These are phyloP conservation scores for Cirrhinus mrigala DNA, from an alignment of 2,797 vertebrate genomes.

Conservation along the genomic window DNA sequence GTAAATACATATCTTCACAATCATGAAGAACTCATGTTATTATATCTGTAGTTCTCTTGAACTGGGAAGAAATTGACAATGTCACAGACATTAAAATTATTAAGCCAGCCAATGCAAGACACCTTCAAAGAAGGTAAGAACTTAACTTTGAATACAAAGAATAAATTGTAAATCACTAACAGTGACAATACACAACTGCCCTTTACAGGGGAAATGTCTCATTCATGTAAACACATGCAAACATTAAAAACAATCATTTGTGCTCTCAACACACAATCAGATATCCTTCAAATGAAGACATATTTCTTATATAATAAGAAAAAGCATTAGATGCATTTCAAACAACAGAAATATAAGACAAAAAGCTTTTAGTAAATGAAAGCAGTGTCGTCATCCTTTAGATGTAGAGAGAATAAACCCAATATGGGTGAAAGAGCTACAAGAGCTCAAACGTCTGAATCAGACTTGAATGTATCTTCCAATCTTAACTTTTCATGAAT, in stretches of 20 bases:
- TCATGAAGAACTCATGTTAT: neutral
- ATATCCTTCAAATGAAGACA: constrained; percentile 38
- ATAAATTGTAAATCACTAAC: neutral
- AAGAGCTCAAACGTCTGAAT: constrained; percentile 20
- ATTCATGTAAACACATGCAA: constrained; percentile 29
- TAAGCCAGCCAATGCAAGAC: neutral
- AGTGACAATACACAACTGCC: neutral
- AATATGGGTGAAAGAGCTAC: constrained; percentile 59
- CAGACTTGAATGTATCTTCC: neutral
- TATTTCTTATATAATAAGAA: constrained; percentile 60
- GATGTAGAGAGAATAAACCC: constrained; percentile 53
- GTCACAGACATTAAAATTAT: constrained; percentile 32
- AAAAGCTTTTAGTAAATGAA: constrained; percentile 5
- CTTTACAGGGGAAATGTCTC: constrained; percentile 23
- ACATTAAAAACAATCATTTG: neutral
- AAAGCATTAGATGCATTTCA: constrained; percentile 3
- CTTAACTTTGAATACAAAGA: neutral
- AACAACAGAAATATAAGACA: neutral
- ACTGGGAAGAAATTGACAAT: neutral
- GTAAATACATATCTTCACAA: constrained; percentile 8
- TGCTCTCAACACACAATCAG: neutral
- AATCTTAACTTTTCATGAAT: neutral
- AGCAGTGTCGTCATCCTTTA: neutral
- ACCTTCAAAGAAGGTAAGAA: constrained; percentile 17
- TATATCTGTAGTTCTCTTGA: neutral